These are phyloP conservation scores for Nothoprocta pentlandii DNA, from an alignment of 2,113 vertebrate genomes.

Conservation along the genomic window DNA sequence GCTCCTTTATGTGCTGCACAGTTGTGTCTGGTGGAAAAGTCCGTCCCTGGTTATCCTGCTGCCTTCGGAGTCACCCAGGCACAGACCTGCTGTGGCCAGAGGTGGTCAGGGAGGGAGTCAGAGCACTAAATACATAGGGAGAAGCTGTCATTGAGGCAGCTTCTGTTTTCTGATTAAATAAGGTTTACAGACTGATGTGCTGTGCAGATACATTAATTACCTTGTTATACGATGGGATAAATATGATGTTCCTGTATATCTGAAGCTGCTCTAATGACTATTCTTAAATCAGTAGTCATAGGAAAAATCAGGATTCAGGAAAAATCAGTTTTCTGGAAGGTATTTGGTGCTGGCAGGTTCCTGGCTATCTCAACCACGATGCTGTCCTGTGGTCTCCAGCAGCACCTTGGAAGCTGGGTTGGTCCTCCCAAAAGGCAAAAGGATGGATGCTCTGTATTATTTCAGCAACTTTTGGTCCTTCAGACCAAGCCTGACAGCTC, in stretches of 20 bases:
- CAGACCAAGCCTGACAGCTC: neutral
- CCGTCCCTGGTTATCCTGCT: neutral
- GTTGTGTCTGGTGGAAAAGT: neutral
- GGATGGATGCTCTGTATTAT: neutral
- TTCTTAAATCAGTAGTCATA: neutral
- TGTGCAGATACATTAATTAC: neutral
- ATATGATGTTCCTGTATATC: neutral
- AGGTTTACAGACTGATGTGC: neutral
- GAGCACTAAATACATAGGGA: neutral
- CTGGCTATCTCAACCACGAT: neutral
- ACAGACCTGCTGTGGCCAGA: neutral
- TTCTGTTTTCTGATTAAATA: neutral
- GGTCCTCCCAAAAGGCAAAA: neutral
- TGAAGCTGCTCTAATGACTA: neutral
- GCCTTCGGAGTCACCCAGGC: neutral
- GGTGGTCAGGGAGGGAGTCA: neutral
- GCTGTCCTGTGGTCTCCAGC: neutral
- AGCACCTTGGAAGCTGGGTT: neutral
- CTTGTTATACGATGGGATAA: neutral
- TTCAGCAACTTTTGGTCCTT: neutral
- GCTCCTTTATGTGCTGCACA: neutral
- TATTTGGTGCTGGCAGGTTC: neutral
- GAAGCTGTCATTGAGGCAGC: neutral
- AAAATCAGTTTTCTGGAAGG: neutral
- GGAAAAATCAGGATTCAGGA: neutral